A percentile compares a stretch with the other conserved stretches of the same genome.
phyloP scores from a whole-genome alignment of 2,113 vertebrate genomes.

The Prunella himalayana region DNA sequence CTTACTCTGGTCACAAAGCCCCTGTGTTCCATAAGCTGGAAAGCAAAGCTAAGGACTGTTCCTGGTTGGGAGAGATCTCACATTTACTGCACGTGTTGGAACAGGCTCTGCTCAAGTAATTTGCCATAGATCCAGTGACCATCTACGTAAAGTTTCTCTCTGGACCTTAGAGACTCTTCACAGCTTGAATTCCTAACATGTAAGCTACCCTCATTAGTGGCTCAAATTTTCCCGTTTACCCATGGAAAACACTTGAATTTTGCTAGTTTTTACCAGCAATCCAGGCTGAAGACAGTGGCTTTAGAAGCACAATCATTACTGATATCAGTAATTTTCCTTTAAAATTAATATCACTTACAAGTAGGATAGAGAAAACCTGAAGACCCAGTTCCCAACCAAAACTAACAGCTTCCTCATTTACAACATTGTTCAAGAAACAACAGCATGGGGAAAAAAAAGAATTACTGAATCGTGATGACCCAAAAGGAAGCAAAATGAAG shows the following conservation, averaged over 20 bases:
- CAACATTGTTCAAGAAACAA: neutral
- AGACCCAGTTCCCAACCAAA: neutral
- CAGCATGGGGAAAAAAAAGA: neutral
- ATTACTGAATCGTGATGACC: neutral
- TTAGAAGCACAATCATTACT: neutral
- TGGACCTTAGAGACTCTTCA: neutral
- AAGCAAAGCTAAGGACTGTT: neutral
- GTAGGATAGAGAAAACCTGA: neutral
- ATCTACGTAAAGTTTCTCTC: neutral
- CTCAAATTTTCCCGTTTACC: neutral
- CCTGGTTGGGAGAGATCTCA: neutral
- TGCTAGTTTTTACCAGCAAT: neutral
- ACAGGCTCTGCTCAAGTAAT: neutral
- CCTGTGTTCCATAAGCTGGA: neutral
- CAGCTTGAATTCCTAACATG: neutral
- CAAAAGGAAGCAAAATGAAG: neutral
- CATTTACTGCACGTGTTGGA: neutral
- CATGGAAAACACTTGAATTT: neutral
- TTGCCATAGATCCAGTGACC: neutral
- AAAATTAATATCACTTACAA: neutral
- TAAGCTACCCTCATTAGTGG: neutral
- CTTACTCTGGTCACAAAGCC: neutral
- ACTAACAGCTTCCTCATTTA: neutral
- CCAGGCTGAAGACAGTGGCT: neutral
- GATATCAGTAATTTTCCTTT: neutral